Evolutionary conservation across 1,140 invertebrate species (phyloP).

Genomic region (Zaprionus nigranus): DNA sequence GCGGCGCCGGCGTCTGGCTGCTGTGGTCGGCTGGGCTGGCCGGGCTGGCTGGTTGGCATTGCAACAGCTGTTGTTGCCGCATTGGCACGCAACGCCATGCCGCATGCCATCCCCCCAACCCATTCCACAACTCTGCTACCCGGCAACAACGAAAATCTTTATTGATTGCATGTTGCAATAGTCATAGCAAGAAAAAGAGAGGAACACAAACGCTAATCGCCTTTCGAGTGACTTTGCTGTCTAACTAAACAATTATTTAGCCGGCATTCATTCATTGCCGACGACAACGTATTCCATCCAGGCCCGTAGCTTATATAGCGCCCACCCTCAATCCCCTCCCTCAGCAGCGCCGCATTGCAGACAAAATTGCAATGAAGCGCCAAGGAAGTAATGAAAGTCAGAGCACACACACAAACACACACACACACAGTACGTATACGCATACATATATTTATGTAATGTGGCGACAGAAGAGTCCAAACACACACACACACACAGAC

Average conservation of each 20-base stretch:
- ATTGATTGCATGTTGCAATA: constrained; percentile 58
- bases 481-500: background rate
- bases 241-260: constrained; percentile 64
- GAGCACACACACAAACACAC: constrained; percentile 27
- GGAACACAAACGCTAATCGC: constrained; percentile 56
- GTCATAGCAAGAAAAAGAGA: constrained; percentile 24
- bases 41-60: constrained; percentile 45
- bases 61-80: constrained; percentile 79
- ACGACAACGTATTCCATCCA: background rate
- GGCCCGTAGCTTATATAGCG: background rate
- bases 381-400: constrained; percentile 44
- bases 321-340: background rate
- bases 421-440: background rate
- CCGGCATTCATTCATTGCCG: constrained; percentile 38
- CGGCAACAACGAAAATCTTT: constrained; percentile 49
- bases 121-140: background rate
- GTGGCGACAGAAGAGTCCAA: constrained; percentile 21
- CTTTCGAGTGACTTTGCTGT: constrained; percentile 63
- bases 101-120: constrained; percentile 25
- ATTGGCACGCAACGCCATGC: constrained; percentile 57
- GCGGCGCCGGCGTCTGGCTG: constrained; percentile 70
- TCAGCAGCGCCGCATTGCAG: constrained; percentile 25
- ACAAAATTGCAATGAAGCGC: constrained; percentile 39
- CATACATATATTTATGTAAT: constrained; percentile 30
- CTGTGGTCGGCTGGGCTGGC: constrained; percentile 48